Conservation (phyloP, 2,888 invertebrate species). For the Dicranocentrus wangi region DNA sequence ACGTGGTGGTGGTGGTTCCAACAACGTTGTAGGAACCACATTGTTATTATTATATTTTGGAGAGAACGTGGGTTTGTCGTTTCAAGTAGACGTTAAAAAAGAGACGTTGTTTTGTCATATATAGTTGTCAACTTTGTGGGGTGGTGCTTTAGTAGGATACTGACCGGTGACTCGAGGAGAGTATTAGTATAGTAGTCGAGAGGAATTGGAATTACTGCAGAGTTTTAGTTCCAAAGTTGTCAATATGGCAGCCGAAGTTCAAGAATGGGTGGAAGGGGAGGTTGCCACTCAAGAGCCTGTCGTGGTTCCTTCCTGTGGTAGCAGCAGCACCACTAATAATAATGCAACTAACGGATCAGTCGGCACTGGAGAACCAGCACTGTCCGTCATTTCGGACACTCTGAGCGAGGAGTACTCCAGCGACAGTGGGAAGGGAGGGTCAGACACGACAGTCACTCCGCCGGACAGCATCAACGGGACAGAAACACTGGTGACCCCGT, state of each 20-base stretch:
- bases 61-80: too few relatives aligned
- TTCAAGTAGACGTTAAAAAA: too few relatives aligned
- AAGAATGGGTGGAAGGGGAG: constrained; percentile 48
- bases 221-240: constrained; percentile 11
- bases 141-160: too few relatives aligned
- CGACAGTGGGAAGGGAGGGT: constrained; percentile 88
- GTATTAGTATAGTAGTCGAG: too few relatives aligned
- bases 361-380: constrained; percentile 39
- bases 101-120: too few relatives aligned
- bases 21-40: too few relatives aligned
- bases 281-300: constrained; percentile 28
- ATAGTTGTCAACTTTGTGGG: too few relatives aligned
- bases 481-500: constrained; percentile 78
- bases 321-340: neutral
- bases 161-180: too few relatives aligned
- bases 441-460: constrained; percentile 82
- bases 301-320: constrained; percentile 3
- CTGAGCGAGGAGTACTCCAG: constrained; percentile 75
- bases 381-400: constrained; percentile 63
- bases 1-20: too few relatives aligned
- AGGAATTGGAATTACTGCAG: neutral
- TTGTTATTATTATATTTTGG: too few relatives aligned
- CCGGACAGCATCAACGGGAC: constrained; percentile 66
- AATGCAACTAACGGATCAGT: constrained; percentile 22
- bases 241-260: constrained; percentile 41